Conservation (phyloP, 2,888 invertebrate species). For the Drosophila phalerata region DNA sequence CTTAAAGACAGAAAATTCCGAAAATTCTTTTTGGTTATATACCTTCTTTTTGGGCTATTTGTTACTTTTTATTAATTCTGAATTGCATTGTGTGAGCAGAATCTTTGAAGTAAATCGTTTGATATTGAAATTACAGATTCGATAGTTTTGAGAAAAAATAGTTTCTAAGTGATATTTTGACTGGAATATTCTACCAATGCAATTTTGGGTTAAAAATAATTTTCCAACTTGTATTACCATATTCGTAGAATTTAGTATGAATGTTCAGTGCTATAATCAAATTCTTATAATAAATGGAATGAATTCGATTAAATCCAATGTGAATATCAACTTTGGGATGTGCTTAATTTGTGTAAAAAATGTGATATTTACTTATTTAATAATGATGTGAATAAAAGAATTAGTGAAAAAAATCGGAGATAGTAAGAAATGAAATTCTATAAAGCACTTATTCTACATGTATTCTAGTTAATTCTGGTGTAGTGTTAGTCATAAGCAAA, state of each 20-base stretch:
- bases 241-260: neutral
- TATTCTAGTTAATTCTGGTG: too few species aligned
- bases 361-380: too few species aligned
- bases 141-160: neutral
- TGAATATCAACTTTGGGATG: neutral
- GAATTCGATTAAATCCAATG: neutral
- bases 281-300: neutral
- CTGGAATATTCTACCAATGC: neutral
- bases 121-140: neutral
- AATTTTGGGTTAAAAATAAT: neutral
- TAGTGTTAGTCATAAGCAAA: too few species aligned
- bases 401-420: too few species aligned
- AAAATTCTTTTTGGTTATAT: too few species aligned
- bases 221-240: neutral
- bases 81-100: neutral
- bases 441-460: too few species aligned
- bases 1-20: too few species aligned
- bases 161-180: too few species aligned
- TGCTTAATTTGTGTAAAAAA: neutral
- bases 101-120: neutral
- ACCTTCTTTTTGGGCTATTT: too few species aligned
- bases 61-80: neutral
- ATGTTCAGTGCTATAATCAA: neutral
- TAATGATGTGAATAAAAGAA: too few species aligned
- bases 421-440: too few species aligned